Evolutionary conservation across 2,797 vertebrate species (phyloP), one percentile per base, ranked within the genome.

Genomic region (Clarias platycephalus): DNA sequence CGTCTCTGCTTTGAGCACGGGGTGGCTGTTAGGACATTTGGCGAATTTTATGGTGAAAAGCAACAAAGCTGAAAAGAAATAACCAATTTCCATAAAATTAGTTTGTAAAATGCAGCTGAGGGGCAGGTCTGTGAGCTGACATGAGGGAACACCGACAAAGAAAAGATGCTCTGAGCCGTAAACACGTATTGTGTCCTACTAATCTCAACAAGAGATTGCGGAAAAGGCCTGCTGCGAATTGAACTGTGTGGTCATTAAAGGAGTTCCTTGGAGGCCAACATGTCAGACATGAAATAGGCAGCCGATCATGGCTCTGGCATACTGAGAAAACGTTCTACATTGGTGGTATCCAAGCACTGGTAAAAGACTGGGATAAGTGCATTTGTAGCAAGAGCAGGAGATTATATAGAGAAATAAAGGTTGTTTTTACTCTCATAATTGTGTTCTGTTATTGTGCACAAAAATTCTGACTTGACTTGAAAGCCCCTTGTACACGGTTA

Each of bases 21-120:
- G 84, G 76, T 18, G 68, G 72, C 83, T 89, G 81, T 88, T 89
- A 82, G 86, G 72, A 57, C 84, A 58, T 86, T 88, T 90, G 84
- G 86, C 83, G 83, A 84, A 90, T 91, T 76, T 79, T 62, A 72
- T 75, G 87, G 87, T 89, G 85, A 92, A 91, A 90, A 88, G 71
- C 88, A 84, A 83, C 68, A 85, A 83, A 89, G 85, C 87, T 68
- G 82, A 74, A 82, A 88, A 88, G 91, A 89, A 84, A 85, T 79
- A 70, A 86, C 87, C 83, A 64, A 91, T 93, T 93, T 92, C 88
- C 90, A 92, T 92, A 91, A 91, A 91, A 92, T 94, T 91, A 89
- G 88, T 91, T 92, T 91, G 89, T 84, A 74, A 63, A 82, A 83
- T 86, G 77, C 64, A 91, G 87, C n/a, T 6, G 72, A 71, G 83